These are phyloP conservation scores for Mesoligia furuncula DNA, from an alignment of 2,888 invertebrate genomes.

Conservation along the genomic window DNA sequence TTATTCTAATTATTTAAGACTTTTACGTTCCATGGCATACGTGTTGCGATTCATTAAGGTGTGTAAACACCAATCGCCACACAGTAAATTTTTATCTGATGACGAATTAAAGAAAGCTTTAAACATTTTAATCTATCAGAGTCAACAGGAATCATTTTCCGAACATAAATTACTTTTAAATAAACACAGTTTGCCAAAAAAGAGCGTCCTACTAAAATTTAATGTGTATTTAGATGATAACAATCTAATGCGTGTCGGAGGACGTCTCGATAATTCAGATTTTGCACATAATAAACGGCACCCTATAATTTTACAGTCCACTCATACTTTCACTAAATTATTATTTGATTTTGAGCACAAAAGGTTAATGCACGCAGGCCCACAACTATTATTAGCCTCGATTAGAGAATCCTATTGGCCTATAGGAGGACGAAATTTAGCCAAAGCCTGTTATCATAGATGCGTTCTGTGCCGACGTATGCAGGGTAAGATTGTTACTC, in stretches of 20 bases:
- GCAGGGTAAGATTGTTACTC: too few relatives aligned
- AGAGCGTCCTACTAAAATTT: neutral
- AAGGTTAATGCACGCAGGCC: too few relatives aligned
- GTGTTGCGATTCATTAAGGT: neutral
- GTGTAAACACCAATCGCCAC: neutral
- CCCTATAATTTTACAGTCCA: too few relatives aligned
- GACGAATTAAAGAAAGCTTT: neutral
- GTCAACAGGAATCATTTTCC: neutral
- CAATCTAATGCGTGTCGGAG: constrained; percentile 2
- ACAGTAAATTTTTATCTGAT: neutral
- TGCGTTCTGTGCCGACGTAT: too few relatives aligned
- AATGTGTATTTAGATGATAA: constrained; percentile 1
- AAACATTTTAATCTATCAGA: neutral
- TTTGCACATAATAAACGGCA: neutral
- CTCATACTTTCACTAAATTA: too few relatives aligned
- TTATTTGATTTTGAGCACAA: too few relatives aligned
- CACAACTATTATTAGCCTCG: too few relatives aligned
- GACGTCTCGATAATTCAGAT: constrained; percentile 5
- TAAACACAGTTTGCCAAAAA: neutral
- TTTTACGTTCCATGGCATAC: neutral
- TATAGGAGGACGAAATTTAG: too few relatives aligned
- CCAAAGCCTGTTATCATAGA: too few relatives aligned
- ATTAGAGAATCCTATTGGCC: too few relatives aligned
- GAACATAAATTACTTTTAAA: neutral
- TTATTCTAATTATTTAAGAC: neutral